These are phyloP conservation scores for Pristionchus arcanus DNA, from an alignment of 2,888 invertebrate genomes.

Conservation along the genomic window DNA sequence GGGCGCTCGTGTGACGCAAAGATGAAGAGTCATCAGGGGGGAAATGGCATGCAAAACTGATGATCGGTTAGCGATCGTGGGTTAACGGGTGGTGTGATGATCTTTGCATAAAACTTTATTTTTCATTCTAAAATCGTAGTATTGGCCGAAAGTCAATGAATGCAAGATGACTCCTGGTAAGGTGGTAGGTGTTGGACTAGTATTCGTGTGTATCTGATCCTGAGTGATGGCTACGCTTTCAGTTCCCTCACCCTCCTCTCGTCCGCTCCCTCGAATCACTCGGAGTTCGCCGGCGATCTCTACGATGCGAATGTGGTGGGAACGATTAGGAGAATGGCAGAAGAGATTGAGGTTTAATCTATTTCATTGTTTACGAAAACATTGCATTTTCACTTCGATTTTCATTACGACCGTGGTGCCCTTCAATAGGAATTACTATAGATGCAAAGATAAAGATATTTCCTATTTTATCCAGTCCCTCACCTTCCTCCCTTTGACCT, in stretches of 20 bases:
- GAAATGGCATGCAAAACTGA: neutral
- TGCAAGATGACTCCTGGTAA: too few species aligned
- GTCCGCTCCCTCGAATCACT: neutral
- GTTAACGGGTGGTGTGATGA: neutral
- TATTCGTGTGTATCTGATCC: too few species aligned
- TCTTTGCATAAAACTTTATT: too few species aligned
- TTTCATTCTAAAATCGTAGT: too few species aligned
- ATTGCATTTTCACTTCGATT: too few species aligned
- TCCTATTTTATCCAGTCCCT: slow-evolving; percentile 4
- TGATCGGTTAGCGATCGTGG: neutral
- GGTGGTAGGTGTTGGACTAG: too few species aligned
- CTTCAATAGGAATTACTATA: too few species aligned
- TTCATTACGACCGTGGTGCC: too few species aligned
- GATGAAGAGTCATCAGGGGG: too few species aligned
- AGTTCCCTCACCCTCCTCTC: slow-evolving; percentile 15
- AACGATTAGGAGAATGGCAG: slow-evolving; percentile 24
- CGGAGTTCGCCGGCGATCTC: slow-evolving; percentile 19
- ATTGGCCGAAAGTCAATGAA: too few species aligned
- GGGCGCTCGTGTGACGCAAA: too few species aligned
- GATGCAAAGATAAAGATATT: too few species aligned
- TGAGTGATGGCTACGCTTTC: neutral
- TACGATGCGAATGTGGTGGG: slow-evolving; percentile 25
- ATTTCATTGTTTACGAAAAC: neutral
- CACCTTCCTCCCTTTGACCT: slow-evolving; percentile 7
- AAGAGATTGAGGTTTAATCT: slow-evolving; percentile 53